Conservation (phyloP, 2,888 invertebrate genomes). For the Lottia gigantea region DNA sequence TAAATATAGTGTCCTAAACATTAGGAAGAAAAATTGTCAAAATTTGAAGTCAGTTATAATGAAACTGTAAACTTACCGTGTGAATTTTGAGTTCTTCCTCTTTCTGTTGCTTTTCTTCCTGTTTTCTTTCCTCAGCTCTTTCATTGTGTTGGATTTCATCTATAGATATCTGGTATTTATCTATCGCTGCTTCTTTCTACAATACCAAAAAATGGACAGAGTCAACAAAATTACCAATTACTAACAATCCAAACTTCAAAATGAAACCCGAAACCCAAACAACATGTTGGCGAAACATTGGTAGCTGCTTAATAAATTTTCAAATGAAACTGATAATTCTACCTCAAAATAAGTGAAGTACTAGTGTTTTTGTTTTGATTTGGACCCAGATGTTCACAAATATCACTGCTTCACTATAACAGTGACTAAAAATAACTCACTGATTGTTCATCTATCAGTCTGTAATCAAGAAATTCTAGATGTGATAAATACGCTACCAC, state of each 20-base stretch:
- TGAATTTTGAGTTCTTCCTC: slow-evolving; percentile 51
- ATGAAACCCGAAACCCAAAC: too few species aligned
- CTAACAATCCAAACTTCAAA: too few species aligned
- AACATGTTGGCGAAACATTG: too few species aligned
- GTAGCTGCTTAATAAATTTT: too few species aligned
- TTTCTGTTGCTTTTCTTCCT: slow-evolving; percentile 46
- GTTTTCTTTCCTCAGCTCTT: slow-evolving; percentile 53
- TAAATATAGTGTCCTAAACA: too few species aligned
- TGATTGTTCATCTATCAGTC: slow-evolving; percentile 73
- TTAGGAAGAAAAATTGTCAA: too few species aligned
- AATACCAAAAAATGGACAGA: slow-evolving; percentile 14
- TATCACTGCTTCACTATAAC: too few species aligned
- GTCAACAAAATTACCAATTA: neutral
- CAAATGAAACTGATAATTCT: too few species aligned
- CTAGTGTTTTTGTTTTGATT: too few species aligned
- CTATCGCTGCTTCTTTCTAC: slow-evolving; percentile 63
- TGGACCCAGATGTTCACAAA: too few species aligned
- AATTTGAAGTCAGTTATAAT: too few species aligned
- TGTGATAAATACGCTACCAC: slow-evolving; percentile 79
- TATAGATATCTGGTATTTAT: slow-evolving; percentile 62
- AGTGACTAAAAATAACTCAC: slow-evolving; percentile 44
- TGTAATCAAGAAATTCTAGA: slow-evolving; percentile 81
- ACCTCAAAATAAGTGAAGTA: too few species aligned
- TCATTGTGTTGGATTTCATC: slow-evolving; percentile 67
- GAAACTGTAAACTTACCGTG: slow-evolving; percentile 39